These are phyloP conservation scores for Eudasyphora cyanicolor DNA, from an alignment of 2,888 invertebrate genomes.

Conservation along the genomic window DNA sequence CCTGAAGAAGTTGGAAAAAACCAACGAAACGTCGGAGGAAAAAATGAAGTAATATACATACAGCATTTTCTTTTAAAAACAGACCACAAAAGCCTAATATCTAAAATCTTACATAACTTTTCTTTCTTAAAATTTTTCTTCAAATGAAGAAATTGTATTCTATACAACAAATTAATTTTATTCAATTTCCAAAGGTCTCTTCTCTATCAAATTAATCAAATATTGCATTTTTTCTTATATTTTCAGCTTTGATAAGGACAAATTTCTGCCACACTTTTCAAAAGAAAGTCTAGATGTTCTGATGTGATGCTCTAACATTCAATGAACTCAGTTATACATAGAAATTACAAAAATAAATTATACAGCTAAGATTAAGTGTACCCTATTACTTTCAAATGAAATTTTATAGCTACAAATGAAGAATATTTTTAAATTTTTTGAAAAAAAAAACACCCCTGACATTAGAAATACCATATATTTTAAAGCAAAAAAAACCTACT, in stretches of 20 bases:
- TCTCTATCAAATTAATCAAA: too few species aligned
- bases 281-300: background rate
- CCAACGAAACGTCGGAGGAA: too few species aligned
- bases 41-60: too few species aligned
- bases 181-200: too few species aligned
- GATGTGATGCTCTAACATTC: background rate
- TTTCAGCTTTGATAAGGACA: background rate
- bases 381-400: background rate
- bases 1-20: too few species aligned
- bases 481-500: background rate
- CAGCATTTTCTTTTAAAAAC: too few species aligned
- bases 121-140: too few species aligned
- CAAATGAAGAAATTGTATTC: too few species aligned
- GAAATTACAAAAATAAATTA: background rate
- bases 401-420: background rate
- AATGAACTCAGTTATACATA: background rate
- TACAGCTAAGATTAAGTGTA: background rate
- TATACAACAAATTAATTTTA: too few species aligned
- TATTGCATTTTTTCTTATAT: background rate
- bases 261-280: background rate
- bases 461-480: constrained; percentile 9
- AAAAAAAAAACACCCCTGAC: constrained; percentile 11
- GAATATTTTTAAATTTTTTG: background rate
- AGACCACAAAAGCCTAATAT: too few species aligned
- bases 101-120: too few species aligned